Base-by-base conservation (phyloP, 35 echinoderm and acorn worm species). In the Nesometra sesokonis region DNA sequence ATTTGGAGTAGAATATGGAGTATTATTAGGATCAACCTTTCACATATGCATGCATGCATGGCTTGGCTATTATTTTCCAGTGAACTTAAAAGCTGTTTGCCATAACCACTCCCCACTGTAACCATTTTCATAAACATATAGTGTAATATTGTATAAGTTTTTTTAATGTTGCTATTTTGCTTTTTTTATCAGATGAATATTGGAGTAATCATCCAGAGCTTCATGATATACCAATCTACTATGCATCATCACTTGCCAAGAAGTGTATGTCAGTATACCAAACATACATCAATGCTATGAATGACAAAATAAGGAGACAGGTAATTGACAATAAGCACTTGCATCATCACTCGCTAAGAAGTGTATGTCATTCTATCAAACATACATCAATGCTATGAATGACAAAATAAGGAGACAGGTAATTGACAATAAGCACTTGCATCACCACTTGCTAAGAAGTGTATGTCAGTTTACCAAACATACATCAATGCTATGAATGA, bases 401-500 rank as follows among this genome's bases (percentile, higher is more conserved):
- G 95, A 97, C 35, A 97, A 97, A 77, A 97, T 97, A 0, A 91
- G 90, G 78, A 82, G 92, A 91, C 95, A 97, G 95, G 95, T 97
- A 91, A 52, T 30, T 11, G 32, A 8, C 32, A 31, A 7, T 31
- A 82, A 33, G 32, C 8, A n/a, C 32, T 37, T 35, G 11, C 95
- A 3, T 97, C 95, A 0, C 88, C 91, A 0, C 87, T 97, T 31
- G 95, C 95, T 27, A 97, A 92, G 95, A 93, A 97, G 38, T 97
- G 95, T 84, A 97, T 97, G 95, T 88, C 95, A 7, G 95, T 97
- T 0, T 97, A 97, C 30, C 95, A 97, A 46, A 97, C 95, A 0
- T 97, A 93, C 77, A 93, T 97, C 87, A 93, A 97, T 89, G 95
- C 95, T 30, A 97, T 97, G 95, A 97, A 97, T 81, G 95, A 97